Conservation (phyloP, 1,140 invertebrate species). For the Halesus radiatus region DNA sequence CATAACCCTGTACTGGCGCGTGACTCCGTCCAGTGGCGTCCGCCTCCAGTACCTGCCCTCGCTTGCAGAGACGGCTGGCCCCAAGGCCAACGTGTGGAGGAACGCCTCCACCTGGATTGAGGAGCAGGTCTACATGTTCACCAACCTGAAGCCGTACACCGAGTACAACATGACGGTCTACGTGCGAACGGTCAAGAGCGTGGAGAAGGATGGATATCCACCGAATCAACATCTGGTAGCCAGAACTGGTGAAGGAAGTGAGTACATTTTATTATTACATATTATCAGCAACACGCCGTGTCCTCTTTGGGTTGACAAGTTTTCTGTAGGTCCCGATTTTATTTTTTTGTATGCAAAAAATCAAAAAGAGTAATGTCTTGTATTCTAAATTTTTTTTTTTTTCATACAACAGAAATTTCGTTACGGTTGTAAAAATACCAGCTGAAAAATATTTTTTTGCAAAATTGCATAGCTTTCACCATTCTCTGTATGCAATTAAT, state of each 20-base stretch:
- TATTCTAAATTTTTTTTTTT: no score
- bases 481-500: no score
- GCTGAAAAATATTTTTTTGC: no score
- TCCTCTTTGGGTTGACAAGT: neutral
- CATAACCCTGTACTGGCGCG: conserved; percentile 45
- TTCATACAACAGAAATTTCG: no score
- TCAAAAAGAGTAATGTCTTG: no score
- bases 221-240: conserved; percentile 74
- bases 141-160: conserved; percentile 77
- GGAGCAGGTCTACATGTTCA: conserved; percentile 72
- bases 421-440: no score
- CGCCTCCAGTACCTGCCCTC: conserved; percentile 76
- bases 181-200: conserved; percentile 71
- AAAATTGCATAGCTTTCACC: no score
- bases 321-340: neutral
- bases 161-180: conserved; percentile 85
- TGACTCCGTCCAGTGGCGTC: neutral
- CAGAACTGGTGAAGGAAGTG: conserved; percentile 77
- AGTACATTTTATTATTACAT: conserved; percentile 40
- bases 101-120: conserved; percentile 73
- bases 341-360: no score
- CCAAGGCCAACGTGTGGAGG: conserved; percentile 67
- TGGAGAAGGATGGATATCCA: conserved; percentile 68
- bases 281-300: no score
- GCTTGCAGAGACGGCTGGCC: conserved; percentile 61